Percentiles rank a stretch among this genome's conserved stretches.
Evolutionary conservation across 2,797 vertebrate species (phyloP).

Genomic region (Cirrhinus mrigala): DNA sequence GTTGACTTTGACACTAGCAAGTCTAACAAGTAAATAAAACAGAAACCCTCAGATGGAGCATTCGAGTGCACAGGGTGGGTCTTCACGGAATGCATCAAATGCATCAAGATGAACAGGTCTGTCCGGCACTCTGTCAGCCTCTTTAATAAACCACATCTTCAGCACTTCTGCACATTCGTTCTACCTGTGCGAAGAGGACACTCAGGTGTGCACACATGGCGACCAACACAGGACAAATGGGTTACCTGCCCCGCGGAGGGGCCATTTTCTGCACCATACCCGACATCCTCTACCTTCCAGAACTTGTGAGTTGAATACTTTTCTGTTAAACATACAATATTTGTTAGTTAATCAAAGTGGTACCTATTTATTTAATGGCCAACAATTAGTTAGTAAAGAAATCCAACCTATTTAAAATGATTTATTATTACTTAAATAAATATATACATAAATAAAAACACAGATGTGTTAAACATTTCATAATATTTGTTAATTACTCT

Average conservation of each 20-base stretch:
- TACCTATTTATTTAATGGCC: neutral
- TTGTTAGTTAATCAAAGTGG: neutral
- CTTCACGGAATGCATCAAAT: neutral
- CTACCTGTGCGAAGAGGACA: neutral
- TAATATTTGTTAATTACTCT: no score
- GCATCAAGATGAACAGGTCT: slow-evolving; percentile 54
- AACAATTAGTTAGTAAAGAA: neutral
- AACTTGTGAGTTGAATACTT: slow-evolving; percentile 82
- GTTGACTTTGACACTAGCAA: neutral
- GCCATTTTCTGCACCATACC: slow-evolving; percentile 80
- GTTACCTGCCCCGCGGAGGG: slow-evolving; percentile 79
- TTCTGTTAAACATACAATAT: neutral
- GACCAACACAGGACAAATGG: slow-evolving; percentile 67
- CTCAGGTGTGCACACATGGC: slow-evolving; percentile 63
- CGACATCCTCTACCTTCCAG: slow-evolving; percentile 82
- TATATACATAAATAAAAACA: neutral
- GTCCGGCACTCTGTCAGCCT: slow-evolving; percentile 29
- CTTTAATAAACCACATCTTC: slow-evolving; percentile 44
- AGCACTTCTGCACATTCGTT: slow-evolving; percentile 14
- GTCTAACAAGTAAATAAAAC: neutral
- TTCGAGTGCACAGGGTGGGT: slow-evolving; percentile 41
- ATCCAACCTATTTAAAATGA: no score
- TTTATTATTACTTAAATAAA: no score
- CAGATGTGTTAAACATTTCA: no score
- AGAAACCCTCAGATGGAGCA: neutral